Conservation (phyloP, 2,113 vertebrate species). For the Hypanus sabinus region DNA sequence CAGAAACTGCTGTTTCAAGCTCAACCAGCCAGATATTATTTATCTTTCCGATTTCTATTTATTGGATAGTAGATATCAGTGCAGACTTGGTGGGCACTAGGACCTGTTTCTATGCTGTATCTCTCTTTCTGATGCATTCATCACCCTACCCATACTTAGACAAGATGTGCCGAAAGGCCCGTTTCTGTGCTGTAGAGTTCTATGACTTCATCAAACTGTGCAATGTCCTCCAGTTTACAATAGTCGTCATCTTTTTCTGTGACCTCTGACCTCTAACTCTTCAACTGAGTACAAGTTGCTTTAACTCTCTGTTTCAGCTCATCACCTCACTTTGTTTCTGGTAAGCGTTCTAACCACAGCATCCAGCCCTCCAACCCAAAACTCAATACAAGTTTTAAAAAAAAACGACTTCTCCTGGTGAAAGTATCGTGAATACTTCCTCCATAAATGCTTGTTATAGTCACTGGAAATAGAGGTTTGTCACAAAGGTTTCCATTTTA, state of each 20-base stretch:
- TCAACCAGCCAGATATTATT: background rate
- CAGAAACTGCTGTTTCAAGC: background rate
- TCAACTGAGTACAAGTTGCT: too few species aligned
- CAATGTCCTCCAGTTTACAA: background rate
- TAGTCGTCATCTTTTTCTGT: background rate
- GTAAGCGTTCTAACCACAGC: too few species aligned
- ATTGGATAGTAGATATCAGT: too few species aligned
- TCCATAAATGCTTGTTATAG: too few species aligned
- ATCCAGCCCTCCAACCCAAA: background rate
- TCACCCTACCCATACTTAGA: background rate
- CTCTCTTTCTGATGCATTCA: background rate
- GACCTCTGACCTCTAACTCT: too few species aligned
- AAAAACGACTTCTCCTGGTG: background rate
- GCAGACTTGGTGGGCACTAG: too few species aligned
- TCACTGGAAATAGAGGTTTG: background rate
- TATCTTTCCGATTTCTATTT: background rate
- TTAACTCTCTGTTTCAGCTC: too few species aligned
- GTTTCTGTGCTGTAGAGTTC: too few species aligned
- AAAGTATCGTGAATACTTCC: background rate
- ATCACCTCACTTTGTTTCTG: too few species aligned
- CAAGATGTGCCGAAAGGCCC: too few species aligned
- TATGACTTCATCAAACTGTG: background rate
- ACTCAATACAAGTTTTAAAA: background rate
- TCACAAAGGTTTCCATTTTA: conserved; percentile 2
- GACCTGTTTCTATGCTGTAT: too few species aligned